Conservation (phyloP, 2,113 vertebrate genomes). For the Eclectus roratus region DNA sequence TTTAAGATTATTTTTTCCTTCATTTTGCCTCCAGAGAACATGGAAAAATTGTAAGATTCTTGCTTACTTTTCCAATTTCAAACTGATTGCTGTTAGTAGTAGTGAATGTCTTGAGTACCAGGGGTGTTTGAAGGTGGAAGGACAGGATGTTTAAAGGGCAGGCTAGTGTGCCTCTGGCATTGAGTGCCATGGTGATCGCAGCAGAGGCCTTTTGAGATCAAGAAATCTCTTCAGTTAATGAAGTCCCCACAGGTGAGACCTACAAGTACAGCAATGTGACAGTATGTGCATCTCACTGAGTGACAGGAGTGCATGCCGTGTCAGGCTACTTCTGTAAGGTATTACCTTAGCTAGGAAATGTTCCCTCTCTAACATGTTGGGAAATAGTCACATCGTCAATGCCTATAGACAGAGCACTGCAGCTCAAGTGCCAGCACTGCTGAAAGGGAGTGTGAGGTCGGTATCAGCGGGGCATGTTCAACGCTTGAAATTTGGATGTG, state of each 20-base stretch:
- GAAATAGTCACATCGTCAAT: fast-evolving
- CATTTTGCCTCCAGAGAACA: neutral
- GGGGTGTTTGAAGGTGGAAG: neutral
- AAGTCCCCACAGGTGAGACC: neutral
- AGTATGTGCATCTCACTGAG: neutral
- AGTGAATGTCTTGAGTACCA: neutral
- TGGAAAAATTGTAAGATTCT: neutral
- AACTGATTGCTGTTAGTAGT: neutral
- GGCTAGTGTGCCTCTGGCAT: neutral
- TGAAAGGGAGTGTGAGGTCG: neutral
- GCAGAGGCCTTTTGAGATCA: neutral
- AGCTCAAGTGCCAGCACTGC: too few species aligned
- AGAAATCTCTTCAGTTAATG: neutral
- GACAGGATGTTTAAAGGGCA: neutral
- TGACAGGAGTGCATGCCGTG: neutral
- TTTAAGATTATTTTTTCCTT: neutral
- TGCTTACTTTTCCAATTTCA: neutral
- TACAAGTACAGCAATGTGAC: neutral
- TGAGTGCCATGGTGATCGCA: too few species aligned
- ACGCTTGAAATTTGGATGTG: too few species aligned
- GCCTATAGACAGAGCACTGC: too few species aligned
- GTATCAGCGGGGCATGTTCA: too few species aligned
- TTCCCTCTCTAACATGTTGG: neutral
- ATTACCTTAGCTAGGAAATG: neutral
- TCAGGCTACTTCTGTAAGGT: neutral